These are phyloP conservation scores for Hirundichthys speculiger DNA, from an alignment of 2,113 vertebrate genomes.

Conservation along the genomic window DNA sequence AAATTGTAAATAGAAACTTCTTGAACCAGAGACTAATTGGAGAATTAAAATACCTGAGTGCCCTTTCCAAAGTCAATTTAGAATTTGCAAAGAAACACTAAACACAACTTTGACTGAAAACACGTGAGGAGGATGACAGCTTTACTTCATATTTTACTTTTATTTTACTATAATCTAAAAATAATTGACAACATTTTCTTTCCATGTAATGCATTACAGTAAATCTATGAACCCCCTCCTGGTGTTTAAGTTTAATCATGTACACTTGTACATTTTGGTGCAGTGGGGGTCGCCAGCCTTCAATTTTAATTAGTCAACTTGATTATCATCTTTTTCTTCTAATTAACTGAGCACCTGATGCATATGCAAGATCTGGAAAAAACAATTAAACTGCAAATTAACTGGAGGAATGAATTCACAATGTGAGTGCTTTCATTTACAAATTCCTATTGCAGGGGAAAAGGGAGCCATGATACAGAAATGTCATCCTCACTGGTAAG, in stretches of 20 bases:
- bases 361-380: slow-evolving; percentile 62
- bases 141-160: not conserved
- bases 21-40: too few species aligned
- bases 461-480: slow-evolving; percentile 16
- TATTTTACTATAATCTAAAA: not conserved
- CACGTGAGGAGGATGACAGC: not conserved
- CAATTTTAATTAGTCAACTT: slow-evolving; percentile 61
- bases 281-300: slow-evolving; percentile 26
- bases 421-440: slow-evolving; percentile 41
- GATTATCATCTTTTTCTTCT: slow-evolving; percentile 52
- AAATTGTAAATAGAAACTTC: too few species aligned
- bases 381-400: slow-evolving; percentile 64
- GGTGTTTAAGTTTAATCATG: slow-evolving; percentile 42
- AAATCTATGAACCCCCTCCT: slow-evolving; percentile 15
- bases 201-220: not conserved
- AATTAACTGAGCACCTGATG: slow-evolving; percentile 68
- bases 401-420: slow-evolving; percentile 41
- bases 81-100: too few species aligned
- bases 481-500: slow-evolving; percentile 18
- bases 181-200: slow-evolving; percentile 1
- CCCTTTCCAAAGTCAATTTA: too few species aligned
- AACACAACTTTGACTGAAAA: not conserved
- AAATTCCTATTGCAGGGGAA: slow-evolving; percentile 28
- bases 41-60: too few species aligned
- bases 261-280: slow-evolving; percentile 34